Conservation (phyloP, 2,113 vertebrate genomes). For the Marmota flaviventris region DNA sequence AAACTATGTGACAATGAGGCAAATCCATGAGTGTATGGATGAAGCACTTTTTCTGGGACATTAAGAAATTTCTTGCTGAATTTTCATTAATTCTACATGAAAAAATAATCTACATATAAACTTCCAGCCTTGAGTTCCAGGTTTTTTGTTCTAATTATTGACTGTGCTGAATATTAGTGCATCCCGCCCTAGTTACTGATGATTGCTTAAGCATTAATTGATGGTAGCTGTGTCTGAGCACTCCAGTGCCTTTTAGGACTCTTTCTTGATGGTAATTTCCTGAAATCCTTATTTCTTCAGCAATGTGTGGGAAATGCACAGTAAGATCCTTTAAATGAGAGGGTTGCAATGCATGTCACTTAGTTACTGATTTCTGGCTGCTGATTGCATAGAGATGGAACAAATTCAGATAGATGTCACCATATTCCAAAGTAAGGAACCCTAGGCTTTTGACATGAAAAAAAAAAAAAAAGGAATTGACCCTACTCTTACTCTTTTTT, state of each 20-base stretch:
- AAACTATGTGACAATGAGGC: background rate
- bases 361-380: background rate
- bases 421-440: background rate
- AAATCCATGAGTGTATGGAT: background rate
- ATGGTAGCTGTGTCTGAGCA: background rate
- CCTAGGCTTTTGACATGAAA: background rate
- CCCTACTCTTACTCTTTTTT: background rate
- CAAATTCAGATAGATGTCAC: background rate
- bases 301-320: background rate
- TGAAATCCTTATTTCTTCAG: background rate
- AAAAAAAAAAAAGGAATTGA: background rate
- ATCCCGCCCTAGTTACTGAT: background rate
- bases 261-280: slow-evolving; percentile 13
- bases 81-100: background rate
- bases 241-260: background rate
- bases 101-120: background rate
- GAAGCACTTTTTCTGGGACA: background rate
- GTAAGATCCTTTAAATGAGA: background rate
- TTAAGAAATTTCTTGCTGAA: background rate
- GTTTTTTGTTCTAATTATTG: background rate
- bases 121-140: background rate
- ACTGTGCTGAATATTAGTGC: background rate
- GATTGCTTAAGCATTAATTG: background rate
- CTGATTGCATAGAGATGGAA: background rate
- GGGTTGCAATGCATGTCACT: background rate